A percentile compares a stretch with the other conserved stretches of the same genome.
Evolutionary conservation across 1,140 invertebrate species (phyloP).

Genomic region (Cotesia glomerata): DNA sequence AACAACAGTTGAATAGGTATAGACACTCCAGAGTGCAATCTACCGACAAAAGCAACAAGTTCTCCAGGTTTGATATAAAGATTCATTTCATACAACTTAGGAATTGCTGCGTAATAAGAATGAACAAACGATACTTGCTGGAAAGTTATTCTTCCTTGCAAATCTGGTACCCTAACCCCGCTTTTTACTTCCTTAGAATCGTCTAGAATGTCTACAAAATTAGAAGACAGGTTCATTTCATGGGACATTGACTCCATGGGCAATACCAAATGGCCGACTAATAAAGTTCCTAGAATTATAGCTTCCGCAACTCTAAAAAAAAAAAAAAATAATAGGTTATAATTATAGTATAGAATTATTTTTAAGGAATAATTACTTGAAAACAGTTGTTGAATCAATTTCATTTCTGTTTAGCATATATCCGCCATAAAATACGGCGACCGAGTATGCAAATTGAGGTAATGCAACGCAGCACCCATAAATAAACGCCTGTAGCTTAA

Average conservation of each 20-base stretch:
- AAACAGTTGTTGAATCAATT: slow-evolving; percentile 12
- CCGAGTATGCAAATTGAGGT: slow-evolving; percentile 14
- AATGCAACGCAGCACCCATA: slow-evolving; percentile 4
- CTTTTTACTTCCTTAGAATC: not conserved
- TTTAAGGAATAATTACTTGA: not conserved
- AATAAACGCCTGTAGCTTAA: slow-evolving; percentile 1
- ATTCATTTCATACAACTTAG: not conserved
- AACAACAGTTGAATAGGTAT: slow-evolving; percentile 11
- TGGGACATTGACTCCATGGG: not conserved
- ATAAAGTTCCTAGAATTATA: not conserved
- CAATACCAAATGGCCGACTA: not conserved
- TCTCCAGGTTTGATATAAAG: not conserved
- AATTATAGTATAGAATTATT: too few relatives aligned
- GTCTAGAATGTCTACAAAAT: not conserved
- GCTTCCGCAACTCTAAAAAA: slow-evolving; percentile 4
- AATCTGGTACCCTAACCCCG: too few relatives aligned
- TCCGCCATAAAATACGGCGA: slow-evolving; percentile 20
- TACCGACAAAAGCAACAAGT: slow-evolving; percentile 1
- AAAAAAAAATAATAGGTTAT: not conserved
- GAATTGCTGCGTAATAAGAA: not conserved
- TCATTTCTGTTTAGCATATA: slow-evolving; percentile 14
- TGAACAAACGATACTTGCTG: slow-evolving; percentile 7
- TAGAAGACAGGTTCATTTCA: not conserved
- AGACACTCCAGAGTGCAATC: not conserved
- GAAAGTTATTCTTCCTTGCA: not conserved